Evolutionary conservation across 2,113 vertebrate species (phyloP), one percentile per base, ranked within the genome.

Genomic region (Apistogramma diplotaenia): DNA sequence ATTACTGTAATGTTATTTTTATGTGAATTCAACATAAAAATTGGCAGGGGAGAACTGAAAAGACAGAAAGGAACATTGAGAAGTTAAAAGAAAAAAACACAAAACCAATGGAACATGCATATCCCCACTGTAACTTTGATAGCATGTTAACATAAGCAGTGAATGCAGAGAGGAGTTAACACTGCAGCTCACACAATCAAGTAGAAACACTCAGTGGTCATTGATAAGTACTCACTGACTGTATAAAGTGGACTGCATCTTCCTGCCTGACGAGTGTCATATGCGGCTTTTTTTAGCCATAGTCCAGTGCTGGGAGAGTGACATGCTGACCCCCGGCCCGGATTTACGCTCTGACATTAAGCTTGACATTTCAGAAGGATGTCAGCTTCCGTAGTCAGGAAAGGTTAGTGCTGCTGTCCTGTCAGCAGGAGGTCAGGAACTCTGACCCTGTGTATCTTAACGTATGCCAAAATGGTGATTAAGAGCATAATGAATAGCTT

Each of bases 291-390:
- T 85, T 87, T 84, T 86, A 84, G 76, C 62, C 51, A 49, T 59
- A 74, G 70, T 29, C 60, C 62, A 25, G 53, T n/a, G 58, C 59
- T 77, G 53, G 58, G 62, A 31, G 33, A 83, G 65, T 83, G 91
- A 76, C 67, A 81, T 77, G 62, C 58, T 83, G 82, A 90, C 85
- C 91, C 58, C 60, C 86, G 86, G 18, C 73, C 72, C 37, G 73
- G 67, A 88, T 86, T 89, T 84, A 84, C 6, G 58, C 62, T 74
- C 74, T 90, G 93, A 90, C 91, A 94, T 94, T 95, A 90, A 93
- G 80, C 61, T n/a, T 90, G 93, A 91, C 91, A 94, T 94, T 94
- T 94, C 78, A 85, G 83, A 65, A 80, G 85, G 86, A 92, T 87
- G 65, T 83, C 86, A 58, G 85, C 71, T 84, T 74, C 77, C 85